phyloP scores from a whole-genome alignment of 1,140 invertebrate species.

The Aphelenchoides avenae region DNA sequence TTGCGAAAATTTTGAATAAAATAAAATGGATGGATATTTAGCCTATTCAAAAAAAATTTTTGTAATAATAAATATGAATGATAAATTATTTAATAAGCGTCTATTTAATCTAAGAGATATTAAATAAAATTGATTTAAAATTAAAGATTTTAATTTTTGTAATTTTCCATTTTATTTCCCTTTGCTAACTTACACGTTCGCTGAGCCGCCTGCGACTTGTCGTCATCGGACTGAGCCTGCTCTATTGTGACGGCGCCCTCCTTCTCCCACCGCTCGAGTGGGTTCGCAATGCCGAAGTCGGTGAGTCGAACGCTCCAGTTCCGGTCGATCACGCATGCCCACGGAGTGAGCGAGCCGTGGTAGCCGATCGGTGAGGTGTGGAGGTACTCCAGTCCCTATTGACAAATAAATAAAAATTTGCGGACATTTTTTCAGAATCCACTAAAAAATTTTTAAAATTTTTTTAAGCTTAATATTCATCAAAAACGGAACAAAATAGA shows the following conservation, averaged over 20 bases:
- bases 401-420: neutral
- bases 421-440: too few species aligned
- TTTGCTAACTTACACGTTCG: conserved; percentile 30
- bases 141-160: too few species aligned
- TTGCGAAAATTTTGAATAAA: neutral
- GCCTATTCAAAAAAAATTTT: too few species aligned
- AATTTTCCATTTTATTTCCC: too few species aligned
- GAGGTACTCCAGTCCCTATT: conserved; percentile 55
- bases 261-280: conserved; percentile 56
- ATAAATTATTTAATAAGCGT: too few species aligned
- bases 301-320: conserved; percentile 58
- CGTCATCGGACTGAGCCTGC: conserved; percentile 35
- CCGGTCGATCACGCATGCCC: conserved; percentile 54
- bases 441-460: too few species aligned
- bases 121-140: too few species aligned
- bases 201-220: conserved; percentile 51
- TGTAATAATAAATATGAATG: conserved; percentile 32
- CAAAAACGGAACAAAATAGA: too few species aligned
- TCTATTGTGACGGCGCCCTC: conserved; percentile 39
- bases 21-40: too few species aligned
- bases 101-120: too few species aligned
- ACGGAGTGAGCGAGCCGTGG: conserved; percentile 55
- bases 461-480: too few species aligned
- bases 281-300: conserved; percentile 54
- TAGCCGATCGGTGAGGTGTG: conserved; percentile 56